Percentiles rank a stretch among this genome's conserved stretches.
Conservation (phyloP, 37 sponge, comb jelly and placozoan species). For the Aplysina aerophoba region DNA sequence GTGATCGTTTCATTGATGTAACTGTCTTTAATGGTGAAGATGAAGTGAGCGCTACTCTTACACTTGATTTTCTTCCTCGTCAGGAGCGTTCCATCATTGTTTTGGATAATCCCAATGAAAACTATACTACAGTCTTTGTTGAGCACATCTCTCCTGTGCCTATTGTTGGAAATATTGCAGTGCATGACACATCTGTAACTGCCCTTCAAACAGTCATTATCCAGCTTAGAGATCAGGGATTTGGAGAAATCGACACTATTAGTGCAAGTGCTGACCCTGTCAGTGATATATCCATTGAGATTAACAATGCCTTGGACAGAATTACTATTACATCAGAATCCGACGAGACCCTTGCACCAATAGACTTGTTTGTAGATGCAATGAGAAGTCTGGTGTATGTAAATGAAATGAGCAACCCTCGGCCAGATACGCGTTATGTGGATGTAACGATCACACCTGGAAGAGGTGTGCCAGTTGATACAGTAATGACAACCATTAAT, state of each 20-base stretch:
- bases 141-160: slow-evolving; percentile 33
- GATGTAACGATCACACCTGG: slow-evolving; percentile 71
- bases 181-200: slow-evolving; percentile 57
- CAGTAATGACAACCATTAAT: slow-evolving; percentile 51
- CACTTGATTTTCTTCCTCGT: slow-evolving; percentile 55
- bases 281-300: slow-evolving; percentile 50
- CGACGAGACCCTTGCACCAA: slow-evolving; percentile 15
- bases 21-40: slow-evolving; percentile 44
- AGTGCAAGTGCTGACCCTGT: slow-evolving; percentile 1
- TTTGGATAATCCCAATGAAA: slow-evolving; percentile 61
- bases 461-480: slow-evolving; percentile 69
- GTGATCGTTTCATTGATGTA: slow-evolving; percentile 55
- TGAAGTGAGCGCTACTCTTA: slow-evolving; percentile 16
- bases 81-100: slow-evolving; percentile 60
- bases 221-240: slow-evolving; percentile 42
- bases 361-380: slow-evolving; percentile 46
- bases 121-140: slow-evolving; percentile 53
- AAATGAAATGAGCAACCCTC: slow-evolving; percentile 69
- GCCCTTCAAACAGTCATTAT: slow-evolving; percentile 58
- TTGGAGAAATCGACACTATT: slow-evolving; percentile 42
- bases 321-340: slow-evolving; percentile 18
- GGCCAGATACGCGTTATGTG: slow-evolving; percentile 54
- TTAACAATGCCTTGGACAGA: slow-evolving; percentile 56
- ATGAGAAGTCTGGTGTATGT: slow-evolving; percentile 52
- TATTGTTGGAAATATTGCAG: slow-evolving; percentile 8